phyloP scores from a whole-genome alignment of 2,113 vertebrate species.

The Pithys albifrons region DNA sequence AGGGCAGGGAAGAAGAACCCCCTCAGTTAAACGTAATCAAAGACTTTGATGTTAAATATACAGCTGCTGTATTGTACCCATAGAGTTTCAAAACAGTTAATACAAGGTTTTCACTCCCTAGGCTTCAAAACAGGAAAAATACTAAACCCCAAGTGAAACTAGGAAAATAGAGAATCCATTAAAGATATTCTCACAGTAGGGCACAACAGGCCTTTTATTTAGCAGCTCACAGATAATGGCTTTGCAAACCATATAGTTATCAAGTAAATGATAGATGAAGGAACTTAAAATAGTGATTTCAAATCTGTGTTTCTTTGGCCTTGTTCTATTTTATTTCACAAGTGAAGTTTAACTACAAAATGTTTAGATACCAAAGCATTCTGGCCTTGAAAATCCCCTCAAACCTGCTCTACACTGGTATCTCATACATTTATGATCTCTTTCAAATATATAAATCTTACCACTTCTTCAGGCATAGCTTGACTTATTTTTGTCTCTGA shows the following conservation, averaged over 20 bases:
- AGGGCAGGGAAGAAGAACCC: background rate
- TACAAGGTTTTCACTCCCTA: constrained; percentile 11
- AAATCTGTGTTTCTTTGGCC: constrained; percentile 4
- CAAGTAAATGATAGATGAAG: constrained; percentile 27
- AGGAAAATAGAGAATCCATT: constrained; percentile 53
- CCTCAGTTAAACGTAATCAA: constrained; percentile 43
- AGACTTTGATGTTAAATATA: constrained; percentile 23
- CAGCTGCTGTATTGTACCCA: constrained; percentile 20
- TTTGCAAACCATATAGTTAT: constrained; percentile 23
- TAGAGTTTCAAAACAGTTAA: constrained; percentile 29
- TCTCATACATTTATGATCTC: background rate
- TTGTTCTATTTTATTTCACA: constrained; percentile 14
- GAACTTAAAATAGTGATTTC: constrained; percentile 52
- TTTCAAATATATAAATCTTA: background rate
- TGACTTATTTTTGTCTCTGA: background rate
- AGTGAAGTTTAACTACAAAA: background rate
- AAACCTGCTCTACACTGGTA: background rate
- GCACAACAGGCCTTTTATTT: constrained; percentile 24
- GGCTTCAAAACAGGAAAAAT: constrained; percentile 28
- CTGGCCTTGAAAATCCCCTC: background rate
- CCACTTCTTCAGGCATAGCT: background rate
- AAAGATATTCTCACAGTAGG: constrained; percentile 49
- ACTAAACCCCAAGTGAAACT: background rate
- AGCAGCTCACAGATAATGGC: background rate
- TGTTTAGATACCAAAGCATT: background rate